Evolutionary conservation across 1,140 invertebrate genomes (phyloP), one percentile per base, ranked within the genome.

Genomic region (Drosophila arawakana): DNA sequence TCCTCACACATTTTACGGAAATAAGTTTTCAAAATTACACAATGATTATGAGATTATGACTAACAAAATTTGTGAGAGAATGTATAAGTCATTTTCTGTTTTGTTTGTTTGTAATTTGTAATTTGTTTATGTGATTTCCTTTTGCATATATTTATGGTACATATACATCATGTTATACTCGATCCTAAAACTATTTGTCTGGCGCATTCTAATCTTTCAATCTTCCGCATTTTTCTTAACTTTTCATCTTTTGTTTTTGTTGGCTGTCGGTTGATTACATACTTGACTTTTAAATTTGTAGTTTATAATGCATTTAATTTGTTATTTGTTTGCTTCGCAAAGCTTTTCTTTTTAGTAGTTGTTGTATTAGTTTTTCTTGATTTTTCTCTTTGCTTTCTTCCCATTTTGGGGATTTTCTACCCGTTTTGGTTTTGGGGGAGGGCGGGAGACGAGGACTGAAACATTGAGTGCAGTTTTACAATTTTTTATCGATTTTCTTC

Each of bases 401-500:
- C 46, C 21, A 41, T 37, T 63, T 59, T 61, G n/a, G 67, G 72
- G 78, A 43, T 30, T 55, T 71, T 73, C 41, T 50, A 66, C 73
- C 73, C 79, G 35, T 57, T 47, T 30, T 30, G 25, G 25, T 30
- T 30, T 30, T 3, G 25, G 25, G 54, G 54, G 13, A 41, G 13
- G 11, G 65, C 7, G 49, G 70, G 60, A 30, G 6, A 61, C 62
- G 65, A 76, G 80, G 69, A 74, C 68, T 89, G 84, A 88, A 88
- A 88, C 84, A 84, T 89, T 80, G 74, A 90, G 86, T 90, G 86
- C 81, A 91, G 61, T 91, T 90, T 90, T 81, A 78, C 73, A 83
- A 80, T 89, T 89, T 88, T 73, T 67, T 78, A 73, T 88, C 50
- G 43, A 81, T 73, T 74, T 63, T 78, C 25, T 62, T 78, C 35